phyloP scores from a whole-genome alignment of 2,797 vertebrate genomes.

The Lindbergichthys nudifrons region DNA sequence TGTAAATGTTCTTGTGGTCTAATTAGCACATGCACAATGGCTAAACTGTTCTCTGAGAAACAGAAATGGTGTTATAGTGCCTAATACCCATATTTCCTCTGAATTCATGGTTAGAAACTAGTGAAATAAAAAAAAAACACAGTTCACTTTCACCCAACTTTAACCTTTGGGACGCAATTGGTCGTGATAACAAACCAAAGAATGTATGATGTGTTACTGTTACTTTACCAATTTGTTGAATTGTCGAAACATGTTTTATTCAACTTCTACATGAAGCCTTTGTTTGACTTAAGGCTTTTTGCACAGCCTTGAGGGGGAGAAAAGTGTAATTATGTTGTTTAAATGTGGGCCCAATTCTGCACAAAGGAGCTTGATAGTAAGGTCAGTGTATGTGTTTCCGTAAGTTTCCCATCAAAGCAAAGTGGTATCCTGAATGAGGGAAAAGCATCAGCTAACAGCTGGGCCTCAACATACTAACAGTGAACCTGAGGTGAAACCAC shows the following conservation, averaged over 20 bases:
- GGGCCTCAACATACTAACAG: slow-evolving; percentile 68
- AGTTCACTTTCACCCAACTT: slow-evolving; percentile 7
- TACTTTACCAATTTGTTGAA: slow-evolving; percentile 12
- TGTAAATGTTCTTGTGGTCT: slow-evolving; percentile 67
- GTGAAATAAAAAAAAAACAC: not conserved
- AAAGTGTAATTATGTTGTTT: slow-evolving; percentile 48
- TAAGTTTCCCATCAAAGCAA: slow-evolving; percentile 62
- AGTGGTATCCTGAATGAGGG: slow-evolving; percentile 58
- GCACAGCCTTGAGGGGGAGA: slow-evolving; percentile 34
- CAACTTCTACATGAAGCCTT: slow-evolving; percentile 10
- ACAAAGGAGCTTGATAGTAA: slow-evolving; percentile 26
- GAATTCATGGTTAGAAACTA: too few species aligned
- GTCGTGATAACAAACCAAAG: slow-evolving; percentile 6
- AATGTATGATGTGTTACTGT: slow-evolving; percentile 15
- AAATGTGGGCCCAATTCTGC: slow-evolving; percentile 20
- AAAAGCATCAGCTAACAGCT: slow-evolving; percentile 74
- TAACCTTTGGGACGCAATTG: not conserved
- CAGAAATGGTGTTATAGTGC: slow-evolving; percentile 21
- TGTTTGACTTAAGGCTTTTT: slow-evolving; percentile 35
- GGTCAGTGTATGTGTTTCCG: slow-evolving; percentile 56
- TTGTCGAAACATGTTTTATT: slow-evolving; percentile 29
- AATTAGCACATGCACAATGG: slow-evolving; percentile 57
- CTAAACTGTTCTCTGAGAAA: slow-evolving; percentile 28
- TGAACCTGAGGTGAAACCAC: slow-evolving; percentile 80
- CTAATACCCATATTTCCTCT: not conserved